Conservation (phyloP, 2,888 invertebrate genomes). For the Phytoseiulus persimilis region DNA sequence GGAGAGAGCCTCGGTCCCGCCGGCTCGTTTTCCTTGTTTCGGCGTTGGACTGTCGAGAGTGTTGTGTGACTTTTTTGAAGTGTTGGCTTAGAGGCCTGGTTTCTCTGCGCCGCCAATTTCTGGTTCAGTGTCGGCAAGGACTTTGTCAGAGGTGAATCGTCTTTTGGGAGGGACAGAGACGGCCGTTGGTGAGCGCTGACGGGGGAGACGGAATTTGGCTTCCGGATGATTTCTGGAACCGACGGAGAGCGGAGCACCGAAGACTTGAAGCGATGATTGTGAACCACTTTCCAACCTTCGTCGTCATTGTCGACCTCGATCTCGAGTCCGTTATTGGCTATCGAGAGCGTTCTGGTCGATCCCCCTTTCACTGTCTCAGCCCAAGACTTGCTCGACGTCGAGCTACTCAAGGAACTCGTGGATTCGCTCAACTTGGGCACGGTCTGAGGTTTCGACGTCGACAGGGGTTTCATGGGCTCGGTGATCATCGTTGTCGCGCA, state of each 20-base stretch:
- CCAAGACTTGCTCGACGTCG: slow-evolving; percentile 30
- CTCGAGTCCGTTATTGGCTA: slow-evolving; percentile 17
- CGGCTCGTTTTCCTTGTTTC: slow-evolving; percentile 30
- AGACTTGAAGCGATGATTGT: slow-evolving; percentile 8
- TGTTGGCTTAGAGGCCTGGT: not conserved
- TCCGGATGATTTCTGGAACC: slow-evolving; percentile 22
- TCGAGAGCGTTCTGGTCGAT: not conserved
- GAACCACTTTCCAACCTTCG: slow-evolving; percentile 17
- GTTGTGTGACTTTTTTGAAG: slow-evolving; percentile 27
- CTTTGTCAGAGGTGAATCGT: slow-evolving; percentile 6
- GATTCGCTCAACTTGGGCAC: slow-evolving; percentile 20
- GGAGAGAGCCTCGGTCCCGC: not conserved
- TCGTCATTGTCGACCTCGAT: slow-evolving; percentile 24
- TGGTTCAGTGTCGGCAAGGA: slow-evolving; percentile 18
- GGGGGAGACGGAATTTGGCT: slow-evolving; percentile 10
- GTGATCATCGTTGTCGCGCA: slow-evolving; percentile 41
- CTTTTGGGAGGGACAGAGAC: slow-evolving; percentile 13
- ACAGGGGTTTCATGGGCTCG: not conserved
- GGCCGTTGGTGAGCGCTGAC: not conserved
- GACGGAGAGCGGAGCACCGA: slow-evolving; percentile 28
- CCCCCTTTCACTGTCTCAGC: slow-evolving; percentile 28
- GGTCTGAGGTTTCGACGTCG: not conserved
- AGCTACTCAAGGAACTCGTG: slow-evolving; percentile 25
- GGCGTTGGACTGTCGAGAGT: not conserved
- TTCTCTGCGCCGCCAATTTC: slow-evolving; percentile 23